These are phyloP conservation scores for Chydorus sphaericus DNA, from an alignment of 2,888 invertebrate species.

Conservation along the genomic window DNA sequence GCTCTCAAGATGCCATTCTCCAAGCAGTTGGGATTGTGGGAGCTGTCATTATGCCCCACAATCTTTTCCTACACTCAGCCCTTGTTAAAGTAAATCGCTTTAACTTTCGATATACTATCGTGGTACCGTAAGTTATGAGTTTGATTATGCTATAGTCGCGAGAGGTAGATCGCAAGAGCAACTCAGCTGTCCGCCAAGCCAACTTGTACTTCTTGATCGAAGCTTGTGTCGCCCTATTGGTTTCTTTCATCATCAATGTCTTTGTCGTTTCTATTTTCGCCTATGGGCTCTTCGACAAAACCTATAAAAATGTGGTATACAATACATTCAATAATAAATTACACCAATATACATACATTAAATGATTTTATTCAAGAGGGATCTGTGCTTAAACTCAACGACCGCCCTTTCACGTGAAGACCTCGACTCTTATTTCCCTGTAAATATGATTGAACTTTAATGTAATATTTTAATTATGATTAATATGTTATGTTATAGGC, in stretches of 20 bases:
- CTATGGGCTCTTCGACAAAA: constrained; percentile 56
- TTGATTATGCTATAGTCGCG: constrained; percentile 46
- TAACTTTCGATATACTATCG: too few species aligned
- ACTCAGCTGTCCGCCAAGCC: constrained; percentile 57
- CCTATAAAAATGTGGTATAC: constrained; percentile 50
- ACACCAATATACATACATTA: too few species aligned
- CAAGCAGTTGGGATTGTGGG: constrained; percentile 71
- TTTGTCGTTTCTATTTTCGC: constrained; percentile 82
- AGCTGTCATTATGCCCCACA: constrained; percentile 85
- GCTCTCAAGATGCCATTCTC: constrained; percentile 47
- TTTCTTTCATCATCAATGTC: constrained; percentile 74
- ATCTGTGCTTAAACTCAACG: neutral
- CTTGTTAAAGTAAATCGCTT: constrained; percentile 72
- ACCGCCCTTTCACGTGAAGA: neutral
- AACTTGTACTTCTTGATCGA: constrained; percentile 73
- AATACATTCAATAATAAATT: too few species aligned
- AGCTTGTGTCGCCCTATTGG: constrained; percentile 57
- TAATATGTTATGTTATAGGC: too few species aligned
- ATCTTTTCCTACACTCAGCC: constrained; percentile 77
- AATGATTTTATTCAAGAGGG: neutral
- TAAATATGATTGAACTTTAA: too few species aligned
- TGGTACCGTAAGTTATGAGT: too few species aligned
- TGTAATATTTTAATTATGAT: neutral
- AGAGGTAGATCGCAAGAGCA: constrained; percentile 55
- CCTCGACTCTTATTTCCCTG: neutral